Percentiles rank a stretch among this genome's conserved stretches.
Evolutionary conservation across 1,140 invertebrate species (phyloP).

Genomic region (Drosophila bifasciata): DNA sequence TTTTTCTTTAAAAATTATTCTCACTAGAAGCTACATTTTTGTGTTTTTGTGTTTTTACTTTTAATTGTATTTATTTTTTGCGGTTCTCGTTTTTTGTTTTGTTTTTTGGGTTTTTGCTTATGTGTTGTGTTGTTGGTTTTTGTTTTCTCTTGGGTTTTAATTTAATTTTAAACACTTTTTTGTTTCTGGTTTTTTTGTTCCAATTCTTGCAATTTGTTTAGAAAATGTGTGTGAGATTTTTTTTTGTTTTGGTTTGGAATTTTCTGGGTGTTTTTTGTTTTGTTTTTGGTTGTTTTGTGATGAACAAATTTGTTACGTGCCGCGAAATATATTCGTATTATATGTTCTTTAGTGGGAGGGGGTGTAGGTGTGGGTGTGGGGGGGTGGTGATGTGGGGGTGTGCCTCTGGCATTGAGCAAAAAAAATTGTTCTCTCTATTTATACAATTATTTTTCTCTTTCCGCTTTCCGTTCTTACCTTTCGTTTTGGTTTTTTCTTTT

Average conservation of each 20-base stretch:
- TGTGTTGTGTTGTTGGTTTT: constrained; percentile 22
- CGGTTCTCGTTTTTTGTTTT: constrained; percentile 28
- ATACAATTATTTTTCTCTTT: constrained; percentile 49
- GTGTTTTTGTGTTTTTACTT: constrained; percentile 40
- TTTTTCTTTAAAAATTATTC: constrained; percentile 69
- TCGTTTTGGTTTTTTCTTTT: constrained; percentile 4
- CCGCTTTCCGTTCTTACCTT: not conserved
- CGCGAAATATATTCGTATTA: constrained; percentile 56
- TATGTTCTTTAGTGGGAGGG: constrained; percentile 5
- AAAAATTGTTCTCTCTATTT: constrained; percentile 45
- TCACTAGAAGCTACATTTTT: constrained; percentile 69
- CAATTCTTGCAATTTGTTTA: constrained; percentile 60
- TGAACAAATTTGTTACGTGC: constrained; percentile 62
- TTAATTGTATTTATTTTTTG: constrained; percentile 33
- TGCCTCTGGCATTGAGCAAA: constrained; percentile 52
- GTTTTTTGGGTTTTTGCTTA: constrained; percentile 27
- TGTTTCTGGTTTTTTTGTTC: constrained; percentile 28
- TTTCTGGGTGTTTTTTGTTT: constrained; percentile 22
- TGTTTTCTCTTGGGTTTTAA: constrained; percentile 45
- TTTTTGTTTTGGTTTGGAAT: constrained; percentile 4
- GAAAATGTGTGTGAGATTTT: constrained; percentile 56
- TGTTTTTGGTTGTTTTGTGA: constrained; percentile 43
- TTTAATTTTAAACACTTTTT: constrained; percentile 64
- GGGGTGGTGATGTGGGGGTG: not conserved
- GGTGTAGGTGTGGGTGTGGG: not conserved